Conservation (phyloP, 1,140 invertebrate genomes). For the Tachypleus tridentatus region DNA sequence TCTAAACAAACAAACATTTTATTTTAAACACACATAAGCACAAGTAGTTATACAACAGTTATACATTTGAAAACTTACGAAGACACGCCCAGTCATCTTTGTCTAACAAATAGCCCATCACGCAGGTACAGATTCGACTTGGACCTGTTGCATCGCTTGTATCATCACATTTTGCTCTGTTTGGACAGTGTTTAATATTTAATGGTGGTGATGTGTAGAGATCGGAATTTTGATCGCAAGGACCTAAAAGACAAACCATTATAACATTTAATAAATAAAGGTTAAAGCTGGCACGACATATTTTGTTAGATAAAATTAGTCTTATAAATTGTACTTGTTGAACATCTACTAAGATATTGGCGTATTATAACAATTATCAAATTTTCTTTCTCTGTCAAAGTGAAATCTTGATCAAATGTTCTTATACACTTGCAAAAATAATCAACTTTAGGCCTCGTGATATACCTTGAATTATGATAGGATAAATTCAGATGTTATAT, state of each 20-base stretch:
- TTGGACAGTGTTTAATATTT: constrained; percentile 24
- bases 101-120: constrained; percentile 26
- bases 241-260: constrained; percentile 1
- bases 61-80: constrained; percentile 13
- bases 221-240: constrained; percentile 15
- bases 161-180: constrained; percentile 25
- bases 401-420: too few relatives aligned
- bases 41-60: too few relatives aligned
- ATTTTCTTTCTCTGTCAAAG: too few relatives aligned
- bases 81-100: constrained; percentile 16
- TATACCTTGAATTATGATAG: too few relatives aligned
- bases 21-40: too few relatives aligned
- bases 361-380: too few relatives aligned
- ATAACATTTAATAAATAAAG: background rate
- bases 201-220: constrained; percentile 4
- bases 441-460: too few relatives aligned
- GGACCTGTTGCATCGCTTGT: constrained; percentile 22
- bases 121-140: constrained; percentile 24
- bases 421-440: too few relatives aligned
- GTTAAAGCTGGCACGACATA: constrained; percentile 2
- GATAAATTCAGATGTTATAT: too few relatives aligned
- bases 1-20: too few relatives aligned
- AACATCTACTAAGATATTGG: too few relatives aligned
- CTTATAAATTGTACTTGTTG: too few relatives aligned
- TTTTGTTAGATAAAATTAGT: background rate